These are phyloP conservation scores for Antechinus stuartii DNA, from an alignment of 2,113 vertebrate genomes.

Conservation along the genomic window DNA sequence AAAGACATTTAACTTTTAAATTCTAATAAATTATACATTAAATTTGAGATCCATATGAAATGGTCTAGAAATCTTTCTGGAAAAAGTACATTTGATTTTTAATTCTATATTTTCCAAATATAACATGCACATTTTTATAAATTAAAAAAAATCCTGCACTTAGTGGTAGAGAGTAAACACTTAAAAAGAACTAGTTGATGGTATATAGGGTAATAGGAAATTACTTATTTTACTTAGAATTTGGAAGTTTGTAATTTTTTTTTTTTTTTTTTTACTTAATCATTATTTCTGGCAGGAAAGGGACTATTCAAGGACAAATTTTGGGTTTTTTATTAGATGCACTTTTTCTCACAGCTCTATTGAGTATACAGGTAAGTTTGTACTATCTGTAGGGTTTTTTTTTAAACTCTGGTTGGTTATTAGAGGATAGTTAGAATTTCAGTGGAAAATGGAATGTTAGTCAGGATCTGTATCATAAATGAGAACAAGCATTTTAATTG, in stretches of 20 bases:
- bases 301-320: constrained; percentile 50
- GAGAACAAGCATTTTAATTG: constrained; percentile 82
- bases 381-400: constrained; percentile 55
- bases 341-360: constrained; percentile 63
- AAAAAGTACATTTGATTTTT: constrained; percentile 37
- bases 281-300: constrained; percentile 43
- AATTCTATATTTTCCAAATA: constrained; percentile 2
- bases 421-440: constrained; percentile 53
- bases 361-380: constrained; percentile 67
- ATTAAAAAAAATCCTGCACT: not conserved
- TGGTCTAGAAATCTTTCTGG: constrained; percentile 48
- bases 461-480: constrained; percentile 55
- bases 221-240: constrained; percentile 4
- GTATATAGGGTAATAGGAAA: not conserved
- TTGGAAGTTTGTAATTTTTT: constrained; percentile 35
- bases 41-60: constrained; percentile 34
- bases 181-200: not conserved
- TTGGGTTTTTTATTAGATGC: constrained; percentile 44
- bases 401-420: constrained; percentile 46
- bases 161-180: constrained; percentile 18
- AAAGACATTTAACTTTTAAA: constrained; percentile 40
- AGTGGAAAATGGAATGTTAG: constrained; percentile 45
- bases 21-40: constrained; percentile 38
- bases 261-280: constrained; percentile 28
- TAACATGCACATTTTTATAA: constrained; percentile 47